phyloP scores from a whole-genome alignment of 2,888 invertebrate species.

The Pachydiplax longipennis region DNA sequence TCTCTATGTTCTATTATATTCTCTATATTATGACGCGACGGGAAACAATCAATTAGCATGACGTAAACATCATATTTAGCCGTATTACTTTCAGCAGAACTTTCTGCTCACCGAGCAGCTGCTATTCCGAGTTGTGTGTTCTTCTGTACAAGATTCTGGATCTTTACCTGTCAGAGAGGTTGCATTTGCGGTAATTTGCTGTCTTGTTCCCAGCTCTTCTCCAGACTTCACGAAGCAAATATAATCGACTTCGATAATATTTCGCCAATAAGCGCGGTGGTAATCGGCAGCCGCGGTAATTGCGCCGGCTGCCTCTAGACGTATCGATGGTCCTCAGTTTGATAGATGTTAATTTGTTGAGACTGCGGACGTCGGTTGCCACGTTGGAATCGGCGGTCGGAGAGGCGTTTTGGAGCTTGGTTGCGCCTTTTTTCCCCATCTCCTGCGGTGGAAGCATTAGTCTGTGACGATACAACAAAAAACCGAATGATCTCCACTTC shows the following conservation, averaged over 20 bases:
- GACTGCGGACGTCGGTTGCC: background rate
- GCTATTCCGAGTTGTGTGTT: too few relatives aligned
- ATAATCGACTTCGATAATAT: background rate
- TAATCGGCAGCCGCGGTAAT: background rate
- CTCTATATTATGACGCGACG: too few relatives aligned
- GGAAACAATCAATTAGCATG: too few relatives aligned
- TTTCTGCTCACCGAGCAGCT: too few relatives aligned
- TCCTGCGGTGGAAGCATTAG: background rate
- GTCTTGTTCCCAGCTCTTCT: background rate
- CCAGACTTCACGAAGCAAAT: background rate
- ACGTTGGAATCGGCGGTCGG: background rate
- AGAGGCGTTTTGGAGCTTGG: background rate
- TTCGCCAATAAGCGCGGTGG: background rate
- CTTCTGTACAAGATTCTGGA: too few relatives aligned
- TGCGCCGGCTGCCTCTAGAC: background rate
- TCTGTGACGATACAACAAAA: background rate
- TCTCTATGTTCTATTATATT: too few relatives aligned
- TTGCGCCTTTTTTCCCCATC: background rate
- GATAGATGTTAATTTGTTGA: background rate
- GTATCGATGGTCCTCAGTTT: background rate
- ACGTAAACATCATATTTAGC: too few relatives aligned
- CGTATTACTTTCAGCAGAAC: too few relatives aligned
- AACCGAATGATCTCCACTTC: background rate
- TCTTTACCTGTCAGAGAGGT: background rate
- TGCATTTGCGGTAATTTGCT: too few relatives aligned